Base-by-base conservation (phyloP, 2,113 vertebrate species). In the Recurvirostra avosetta region DNA sequence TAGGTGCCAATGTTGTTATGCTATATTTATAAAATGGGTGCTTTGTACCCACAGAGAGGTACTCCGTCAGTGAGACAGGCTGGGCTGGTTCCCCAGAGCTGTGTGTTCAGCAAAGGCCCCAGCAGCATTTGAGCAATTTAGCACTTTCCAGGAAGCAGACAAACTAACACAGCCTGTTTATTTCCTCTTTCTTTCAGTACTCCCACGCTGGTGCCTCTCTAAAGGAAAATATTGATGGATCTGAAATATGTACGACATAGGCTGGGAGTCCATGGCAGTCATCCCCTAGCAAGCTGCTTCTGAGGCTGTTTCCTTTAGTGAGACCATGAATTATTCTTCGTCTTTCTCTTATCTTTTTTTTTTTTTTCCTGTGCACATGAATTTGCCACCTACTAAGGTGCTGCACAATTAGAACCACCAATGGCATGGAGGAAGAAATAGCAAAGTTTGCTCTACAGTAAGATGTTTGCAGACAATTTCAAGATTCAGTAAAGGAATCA, bases 201-300 rank as follows among this genome's bases (percentile, higher is more conserved):
- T 91, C 96, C 95, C 92, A 95, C 94, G 11, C 66, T 81, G 49
- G 81, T 95, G 87, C 66, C 89, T 97, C 95, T 86, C 77, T 34
- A 87, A 95, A 90, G 72, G 67, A 94, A 97, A 97, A 97, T 93
- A 96, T 96, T 96, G 96, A 97, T 92, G 81, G 74, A 91, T 95
- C 74, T 95, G 91, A 95, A 96, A 90, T 94, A 79, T 83, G 88
- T 72, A 90, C 14, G 2, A 27, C 94, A 92, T 25, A 94, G 92
- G 32, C 94, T 92, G 80, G 83, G 88, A 92, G 92, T 96, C 92
- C 83, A 56, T 59, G 72, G 73, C 88, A 95, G 84, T 91, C 9
- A 2, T 75, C 71, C 50, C 36, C 71, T 70, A 74, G 78, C 67
- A 96, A 95, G 86, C 88, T 97, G 94, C 94, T 95, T 86, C 73